phyloP scores from a whole-genome alignment of 1,140 invertebrate genomes.

The Oreohelix idahoensis region DNA sequence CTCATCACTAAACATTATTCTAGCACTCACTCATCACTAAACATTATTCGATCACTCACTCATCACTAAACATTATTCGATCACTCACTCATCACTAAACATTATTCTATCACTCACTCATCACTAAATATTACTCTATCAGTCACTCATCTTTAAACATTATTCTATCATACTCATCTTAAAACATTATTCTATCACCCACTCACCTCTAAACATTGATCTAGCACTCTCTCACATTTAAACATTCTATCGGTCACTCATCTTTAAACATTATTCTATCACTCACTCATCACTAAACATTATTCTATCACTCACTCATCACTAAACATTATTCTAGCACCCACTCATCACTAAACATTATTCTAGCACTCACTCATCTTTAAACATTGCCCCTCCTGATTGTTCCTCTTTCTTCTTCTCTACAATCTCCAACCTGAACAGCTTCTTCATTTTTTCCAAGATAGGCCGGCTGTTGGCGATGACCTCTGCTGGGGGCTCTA shows the following conservation, averaged over 20 bases:
- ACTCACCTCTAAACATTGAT: not conserved
- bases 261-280: not conserved
- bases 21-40: no score
- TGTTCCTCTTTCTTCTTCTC: slow-evolving; percentile 63
- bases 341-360: no score
- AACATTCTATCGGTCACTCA: not conserved
- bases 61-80: no score
- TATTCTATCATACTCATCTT: not conserved
- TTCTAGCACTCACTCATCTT: not conserved
- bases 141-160: not conserved
- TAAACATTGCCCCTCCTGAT: slow-evolving; percentile 54
- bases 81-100: not conserved
- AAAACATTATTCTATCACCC: not conserved
- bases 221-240: not conserved
- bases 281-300: not conserved
- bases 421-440: slow-evolving; percentile 68
- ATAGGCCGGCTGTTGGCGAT: slow-evolving; percentile 49
- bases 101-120: not conserved
- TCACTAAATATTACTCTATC: not conserved
- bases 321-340: not conserved
- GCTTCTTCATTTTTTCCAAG: slow-evolving; percentile 59
- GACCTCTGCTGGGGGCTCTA: slow-evolving; percentile 63
- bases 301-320: not conserved
- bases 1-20: no score
- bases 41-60: no score